Evolutionary conservation across 2,797 vertebrate genomes (phyloP).

Genomic region (Luscinia megarhynchos): DNA sequence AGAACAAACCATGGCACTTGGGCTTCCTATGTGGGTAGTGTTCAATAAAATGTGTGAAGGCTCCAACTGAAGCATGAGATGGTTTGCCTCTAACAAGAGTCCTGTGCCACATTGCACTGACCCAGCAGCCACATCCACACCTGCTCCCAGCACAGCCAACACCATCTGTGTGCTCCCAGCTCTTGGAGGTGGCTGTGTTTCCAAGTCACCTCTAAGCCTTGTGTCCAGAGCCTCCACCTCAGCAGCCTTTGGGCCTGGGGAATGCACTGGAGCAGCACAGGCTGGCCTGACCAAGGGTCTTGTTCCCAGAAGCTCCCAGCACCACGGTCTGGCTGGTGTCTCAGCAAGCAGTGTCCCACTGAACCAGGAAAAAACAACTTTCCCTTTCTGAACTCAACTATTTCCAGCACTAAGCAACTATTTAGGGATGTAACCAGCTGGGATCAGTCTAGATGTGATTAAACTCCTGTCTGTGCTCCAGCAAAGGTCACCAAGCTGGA

Average conservation of each 20-base stretch:
- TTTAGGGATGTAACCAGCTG: not conserved
- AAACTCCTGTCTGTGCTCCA: not conserved
- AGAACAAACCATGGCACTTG: not conserved
- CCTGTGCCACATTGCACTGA: not conserved
- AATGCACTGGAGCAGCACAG: not conserved
- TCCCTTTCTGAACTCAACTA: not conserved
- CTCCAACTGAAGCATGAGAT: not conserved
- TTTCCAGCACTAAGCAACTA: not conserved
- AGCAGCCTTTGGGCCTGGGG: not conserved
- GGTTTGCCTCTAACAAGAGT: not conserved
- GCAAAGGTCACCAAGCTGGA: not conserved
- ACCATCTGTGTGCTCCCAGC: fast-evolving
- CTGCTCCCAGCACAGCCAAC: fast-evolving
- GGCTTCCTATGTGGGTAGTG: not conserved
- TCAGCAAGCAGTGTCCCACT: not conserved
- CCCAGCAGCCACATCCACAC: fast-evolving
- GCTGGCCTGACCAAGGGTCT: not conserved
- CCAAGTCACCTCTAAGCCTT: fast-evolving
- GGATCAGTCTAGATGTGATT: not conserved
- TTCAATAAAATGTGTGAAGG: not conserved
- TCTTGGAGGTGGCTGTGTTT: not conserved
- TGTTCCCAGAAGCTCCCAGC: not conserved
- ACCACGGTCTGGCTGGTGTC: not conserved
- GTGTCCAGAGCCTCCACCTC: not conserved
- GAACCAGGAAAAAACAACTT: not conserved